phyloP scores from a whole-genome alignment of 2,888 invertebrate species.

The Molorchus minor region DNA sequence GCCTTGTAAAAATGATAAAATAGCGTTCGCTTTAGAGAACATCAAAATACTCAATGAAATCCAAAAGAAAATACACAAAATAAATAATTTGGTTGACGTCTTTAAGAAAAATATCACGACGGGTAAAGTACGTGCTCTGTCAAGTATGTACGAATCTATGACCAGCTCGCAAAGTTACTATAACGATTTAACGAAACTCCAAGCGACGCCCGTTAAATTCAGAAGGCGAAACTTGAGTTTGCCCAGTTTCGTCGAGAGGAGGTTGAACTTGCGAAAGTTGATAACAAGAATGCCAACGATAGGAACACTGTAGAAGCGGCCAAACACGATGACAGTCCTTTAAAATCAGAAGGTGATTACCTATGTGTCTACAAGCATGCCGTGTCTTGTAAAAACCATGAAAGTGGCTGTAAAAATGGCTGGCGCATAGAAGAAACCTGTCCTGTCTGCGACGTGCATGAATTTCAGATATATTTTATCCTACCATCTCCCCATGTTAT shows the following conservation, averaged over 20 bases:
- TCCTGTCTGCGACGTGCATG: slow-evolving; percentile 24
- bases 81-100: slow-evolving; percentile 72
- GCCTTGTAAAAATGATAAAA: slow-evolving; percentile 47
- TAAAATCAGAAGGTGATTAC: slow-evolving; percentile 38
- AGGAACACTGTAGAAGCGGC: slow-evolving; percentile 15
- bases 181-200: slow-evolving; percentile 64
- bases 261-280: slow-evolving; percentile 42
- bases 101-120: slow-evolving; percentile 70
- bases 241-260: slow-evolving; percentile 53
- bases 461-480: not conserved
- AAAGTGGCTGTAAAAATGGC: slow-evolving; percentile 33
- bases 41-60: slow-evolving; percentile 72
- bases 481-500: not conserved
- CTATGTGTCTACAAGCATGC: slow-evolving; percentile 37
- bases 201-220: slow-evolving; percentile 65
- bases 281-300: slow-evolving; percentile 26
- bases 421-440: slow-evolving; percentile 28
- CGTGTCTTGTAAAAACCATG: slow-evolving; percentile 29
- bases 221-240: slow-evolving; percentile 71
- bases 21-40: slow-evolving; percentile 64
- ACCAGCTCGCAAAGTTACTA: slow-evolving; percentile 66
- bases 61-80: slow-evolving; percentile 75
- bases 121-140: slow-evolving; percentile 75
- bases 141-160: slow-evolving; percentile 76
- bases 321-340: slow-evolving; percentile 21